Percentiles rank a stretch among this genome's conserved stretches.
These are phyloP conservation scores for Cerastis rubricosa DNA, from an alignment of 2,888 invertebrate genomes.

Conservation along the genomic window DNA sequence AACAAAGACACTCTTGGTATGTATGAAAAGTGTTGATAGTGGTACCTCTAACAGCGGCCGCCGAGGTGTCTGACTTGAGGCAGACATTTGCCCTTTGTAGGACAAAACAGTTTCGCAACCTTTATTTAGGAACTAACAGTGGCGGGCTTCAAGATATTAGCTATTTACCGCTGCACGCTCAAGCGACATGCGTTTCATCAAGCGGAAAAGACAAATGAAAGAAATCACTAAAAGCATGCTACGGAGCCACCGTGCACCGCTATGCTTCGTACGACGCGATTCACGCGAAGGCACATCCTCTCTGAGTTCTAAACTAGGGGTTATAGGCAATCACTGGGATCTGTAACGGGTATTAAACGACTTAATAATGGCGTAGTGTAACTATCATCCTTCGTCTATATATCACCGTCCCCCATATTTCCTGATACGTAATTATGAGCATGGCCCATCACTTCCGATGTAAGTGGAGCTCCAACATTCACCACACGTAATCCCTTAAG, in stretches of 20 bases:
- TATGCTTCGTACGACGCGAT: background rate
- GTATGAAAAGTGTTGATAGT: background rate
- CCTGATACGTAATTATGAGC: conserved; percentile 47
- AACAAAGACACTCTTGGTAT: background rate
- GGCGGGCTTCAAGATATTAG: background rate
- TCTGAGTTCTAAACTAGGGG: background rate
- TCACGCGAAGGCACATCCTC: background rate
- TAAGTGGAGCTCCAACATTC: conserved; percentile 45
- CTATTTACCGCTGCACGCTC: background rate
- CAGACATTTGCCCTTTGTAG: conserved; percentile 6
- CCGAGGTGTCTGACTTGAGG: background rate
- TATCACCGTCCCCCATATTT: conserved; percentile 5
- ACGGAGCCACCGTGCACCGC: background rate
- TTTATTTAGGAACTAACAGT: background rate
- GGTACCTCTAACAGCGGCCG: background rate
- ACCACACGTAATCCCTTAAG: conserved; percentile 54
- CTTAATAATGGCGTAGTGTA: background rate
- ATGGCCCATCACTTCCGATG: conserved; percentile 38
- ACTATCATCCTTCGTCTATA: background rate
- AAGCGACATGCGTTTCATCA: background rate
- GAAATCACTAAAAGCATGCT: background rate
- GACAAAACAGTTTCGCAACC: background rate
- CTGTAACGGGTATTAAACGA: background rate
- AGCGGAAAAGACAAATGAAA: background rate
- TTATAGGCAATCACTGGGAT: background rate